Conservation (phyloP, 2,888 invertebrate genomes). For the Nephrotoma flavescens region DNA sequence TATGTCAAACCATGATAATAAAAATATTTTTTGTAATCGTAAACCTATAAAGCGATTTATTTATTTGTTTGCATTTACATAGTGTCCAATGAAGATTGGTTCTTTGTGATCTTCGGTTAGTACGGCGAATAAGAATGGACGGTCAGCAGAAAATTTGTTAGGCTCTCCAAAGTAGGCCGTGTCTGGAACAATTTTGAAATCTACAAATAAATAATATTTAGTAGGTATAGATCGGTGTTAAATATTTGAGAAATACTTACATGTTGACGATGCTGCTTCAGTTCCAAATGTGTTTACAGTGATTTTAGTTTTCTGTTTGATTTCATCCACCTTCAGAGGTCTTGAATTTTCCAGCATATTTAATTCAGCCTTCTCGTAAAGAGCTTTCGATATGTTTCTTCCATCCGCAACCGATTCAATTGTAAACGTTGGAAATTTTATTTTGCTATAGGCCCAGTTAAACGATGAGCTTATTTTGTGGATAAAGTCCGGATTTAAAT, state of each 20-base stretch:
- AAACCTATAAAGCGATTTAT: not conserved
- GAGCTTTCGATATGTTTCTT: not conserved
- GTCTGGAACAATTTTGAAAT: not conserved
- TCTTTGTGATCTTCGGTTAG: not conserved
- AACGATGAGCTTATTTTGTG: not conserved
- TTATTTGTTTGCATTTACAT: not conserved
- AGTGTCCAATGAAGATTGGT: not conserved
- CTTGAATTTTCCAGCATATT: not conserved
- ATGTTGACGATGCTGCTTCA: not conserved
- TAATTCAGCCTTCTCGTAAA: not conserved
- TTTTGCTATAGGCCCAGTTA: not conserved
- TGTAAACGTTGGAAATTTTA: not conserved
- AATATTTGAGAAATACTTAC: not conserved
- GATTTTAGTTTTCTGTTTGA: not conserved
- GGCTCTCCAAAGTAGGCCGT: not conserved
- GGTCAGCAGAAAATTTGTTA: not conserved
- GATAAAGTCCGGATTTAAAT: not conserved
- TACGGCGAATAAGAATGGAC: not conserved
- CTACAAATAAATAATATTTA: not conserved
- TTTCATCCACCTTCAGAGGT: not conserved
- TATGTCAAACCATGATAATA: not conserved
- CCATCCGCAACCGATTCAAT: not conserved
- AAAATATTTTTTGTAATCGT: not conserved
- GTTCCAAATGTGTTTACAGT: not conserved
- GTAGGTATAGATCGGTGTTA: not conserved